phyloP scores from a whole-genome alignment of 2,797 vertebrate species.

The Lacerta agilis region DNA sequence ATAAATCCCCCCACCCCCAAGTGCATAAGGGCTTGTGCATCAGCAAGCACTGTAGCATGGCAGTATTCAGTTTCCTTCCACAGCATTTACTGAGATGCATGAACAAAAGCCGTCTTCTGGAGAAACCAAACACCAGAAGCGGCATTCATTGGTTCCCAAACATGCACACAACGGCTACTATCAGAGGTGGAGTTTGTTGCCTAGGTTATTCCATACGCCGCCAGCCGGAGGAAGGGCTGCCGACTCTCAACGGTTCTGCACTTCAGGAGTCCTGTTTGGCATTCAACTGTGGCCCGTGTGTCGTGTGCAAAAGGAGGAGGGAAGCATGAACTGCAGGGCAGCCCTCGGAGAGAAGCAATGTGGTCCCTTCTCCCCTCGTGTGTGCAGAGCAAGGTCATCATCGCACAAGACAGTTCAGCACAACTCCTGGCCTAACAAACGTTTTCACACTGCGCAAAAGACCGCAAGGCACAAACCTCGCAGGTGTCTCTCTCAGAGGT shows the following conservation, averaged over 20 bases:
- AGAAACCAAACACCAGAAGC: neutral
- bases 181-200: conserved; percentile 58
- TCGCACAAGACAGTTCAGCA: neutral
- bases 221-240: neutral
- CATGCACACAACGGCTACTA: neutral
- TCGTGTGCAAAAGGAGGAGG: accelerated
- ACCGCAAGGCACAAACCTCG: neutral
- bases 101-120: neutral
- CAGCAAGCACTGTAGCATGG: neutral
- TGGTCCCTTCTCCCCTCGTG: neutral
- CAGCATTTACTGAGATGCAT: neutral
- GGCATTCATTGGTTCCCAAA: neutral
- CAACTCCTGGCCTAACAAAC: neutral
- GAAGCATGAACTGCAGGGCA: neutral
- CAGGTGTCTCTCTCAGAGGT: neutral
- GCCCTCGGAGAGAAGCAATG: neutral
- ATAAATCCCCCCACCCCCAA: accelerated
- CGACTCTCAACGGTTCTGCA: neutral
- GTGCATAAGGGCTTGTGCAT: neutral
- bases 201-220: conserved; percentile 37
- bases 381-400: neutral
- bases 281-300: neutral
- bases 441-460: neutral
- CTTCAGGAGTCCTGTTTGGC: accelerated
- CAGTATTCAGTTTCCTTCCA: neutral